Evolutionary conservation across 2,888 invertebrate genomes (phyloP).

Genomic region (Himalopsyche japonica): DNA sequence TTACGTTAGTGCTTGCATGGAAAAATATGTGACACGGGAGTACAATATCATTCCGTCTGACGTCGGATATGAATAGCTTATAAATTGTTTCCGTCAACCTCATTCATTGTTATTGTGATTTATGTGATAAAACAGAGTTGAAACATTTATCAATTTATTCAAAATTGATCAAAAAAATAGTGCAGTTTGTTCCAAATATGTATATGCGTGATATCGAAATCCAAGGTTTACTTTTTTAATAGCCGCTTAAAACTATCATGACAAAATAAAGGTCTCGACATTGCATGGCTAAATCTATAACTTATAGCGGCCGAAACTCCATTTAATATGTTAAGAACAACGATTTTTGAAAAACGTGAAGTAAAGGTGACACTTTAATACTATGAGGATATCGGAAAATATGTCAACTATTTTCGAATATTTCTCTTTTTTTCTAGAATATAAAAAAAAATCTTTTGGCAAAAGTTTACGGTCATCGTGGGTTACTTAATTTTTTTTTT

Average conservation of each 20-base stretch:
- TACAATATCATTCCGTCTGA: not conserved
- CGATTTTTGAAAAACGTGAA: too few relatives aligned
- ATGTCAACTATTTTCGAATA: not conserved
- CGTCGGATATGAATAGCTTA: not conserved
- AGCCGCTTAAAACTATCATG: too few relatives aligned
- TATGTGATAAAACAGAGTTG: not conserved
- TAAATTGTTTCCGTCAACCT: not conserved
- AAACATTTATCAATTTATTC: not conserved
- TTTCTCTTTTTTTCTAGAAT: not conserved
- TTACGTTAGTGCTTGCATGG: constrained; percentile 16
- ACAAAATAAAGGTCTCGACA: too few relatives aligned
- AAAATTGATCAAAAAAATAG: not conserved
- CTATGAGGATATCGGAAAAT: too few relatives aligned
- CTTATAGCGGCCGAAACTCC: too few relatives aligned
- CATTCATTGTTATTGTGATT: not conserved
- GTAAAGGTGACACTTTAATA: too few relatives aligned
- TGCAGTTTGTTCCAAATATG: not conserved
- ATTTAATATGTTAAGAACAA: too few relatives aligned
- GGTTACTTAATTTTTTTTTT: not conserved
- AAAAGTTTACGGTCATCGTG: not conserved
- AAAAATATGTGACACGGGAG: not conserved
- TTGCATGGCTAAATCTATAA: too few relatives aligned
- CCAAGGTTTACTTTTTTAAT: not conserved
- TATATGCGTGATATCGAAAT: not conserved
- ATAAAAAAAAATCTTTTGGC: not conserved